Evolutionary conservation across 2,888 invertebrate genomes (phyloP).

Genomic region (Leptinotarsa tumamoca): DNA sequence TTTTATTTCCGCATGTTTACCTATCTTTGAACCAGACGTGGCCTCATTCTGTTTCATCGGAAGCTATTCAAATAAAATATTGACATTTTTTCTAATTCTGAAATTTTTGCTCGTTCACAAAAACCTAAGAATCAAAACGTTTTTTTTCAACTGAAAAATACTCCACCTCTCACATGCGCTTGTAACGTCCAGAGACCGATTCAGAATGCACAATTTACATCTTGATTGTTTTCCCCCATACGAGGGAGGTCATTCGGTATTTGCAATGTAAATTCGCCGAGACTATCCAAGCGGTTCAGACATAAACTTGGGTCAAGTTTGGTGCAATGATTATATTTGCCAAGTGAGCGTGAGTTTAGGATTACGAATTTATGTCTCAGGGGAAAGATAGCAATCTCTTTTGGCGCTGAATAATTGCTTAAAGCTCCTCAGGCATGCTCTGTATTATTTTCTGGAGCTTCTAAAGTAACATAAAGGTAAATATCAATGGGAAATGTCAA

Average conservation of each 20-base stretch:
- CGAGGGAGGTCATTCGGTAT: constrained; percentile 2
- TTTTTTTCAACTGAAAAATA: neutral
- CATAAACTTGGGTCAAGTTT: constrained; percentile 17
- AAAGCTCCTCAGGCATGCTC: too few relatives aligned
- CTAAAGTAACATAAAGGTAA: too few relatives aligned
- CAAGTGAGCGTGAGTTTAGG: neutral
- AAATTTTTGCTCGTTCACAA: neutral
- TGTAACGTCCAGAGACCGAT: neutral
- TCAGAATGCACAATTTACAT: constrained; percentile 9
- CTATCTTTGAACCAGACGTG: too few relatives aligned
- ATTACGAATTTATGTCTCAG: neutral
- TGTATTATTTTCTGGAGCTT: too few relatives aligned
- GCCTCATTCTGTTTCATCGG: too few relatives aligned
- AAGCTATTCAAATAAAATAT: too few relatives aligned
- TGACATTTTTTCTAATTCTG: too few relatives aligned
- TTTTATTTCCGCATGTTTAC: too few relatives aligned
- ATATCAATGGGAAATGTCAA: too few relatives aligned
- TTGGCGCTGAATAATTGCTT: too few relatives aligned
- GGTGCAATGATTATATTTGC: constrained; percentile 10
- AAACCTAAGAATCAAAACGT: neutral
- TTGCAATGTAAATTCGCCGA: constrained; percentile 11
- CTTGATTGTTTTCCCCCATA: constrained; percentile 11
- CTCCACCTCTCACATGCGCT: neutral
- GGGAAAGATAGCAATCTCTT: neutral
- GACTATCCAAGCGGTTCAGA: constrained; percentile 8